A percentile compares a stretch with the other conserved stretches of the same genome.
phyloP scores from a whole-genome alignment of 2,888 invertebrate genomes.

The Apamea crenata region DNA sequence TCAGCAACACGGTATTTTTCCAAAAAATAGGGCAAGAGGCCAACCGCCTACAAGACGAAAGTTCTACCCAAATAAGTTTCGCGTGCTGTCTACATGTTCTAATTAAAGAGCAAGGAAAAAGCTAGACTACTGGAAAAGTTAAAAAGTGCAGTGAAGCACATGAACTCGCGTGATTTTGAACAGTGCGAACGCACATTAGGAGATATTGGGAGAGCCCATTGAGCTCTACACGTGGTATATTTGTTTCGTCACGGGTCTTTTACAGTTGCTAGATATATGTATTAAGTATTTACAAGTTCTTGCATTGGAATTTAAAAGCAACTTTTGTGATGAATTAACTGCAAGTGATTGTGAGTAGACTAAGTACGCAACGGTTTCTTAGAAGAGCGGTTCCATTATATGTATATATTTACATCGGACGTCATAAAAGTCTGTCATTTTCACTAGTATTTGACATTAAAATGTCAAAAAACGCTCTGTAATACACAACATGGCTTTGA shows the following conservation, averaged over 20 bases:
- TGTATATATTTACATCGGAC: not conserved
- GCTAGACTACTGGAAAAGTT: no score
- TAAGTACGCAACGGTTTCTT: not conserved
- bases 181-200: no score
- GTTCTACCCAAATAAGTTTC: constrained; percentile 43
- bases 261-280: not conserved
- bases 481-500: no score
- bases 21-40: constrained; percentile 52
- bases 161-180: not conserved
- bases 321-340: not conserved
- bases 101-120: not conserved
- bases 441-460: not conserved
- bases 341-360: not conserved
- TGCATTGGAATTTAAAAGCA: not conserved
- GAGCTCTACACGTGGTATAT: not conserved
- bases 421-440: not conserved
- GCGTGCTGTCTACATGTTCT: not conserved
- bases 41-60: constrained; percentile 52
- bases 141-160: not conserved
- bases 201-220: no score
- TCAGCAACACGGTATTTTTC: constrained; percentile 21
- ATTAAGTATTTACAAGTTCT: not conserved
- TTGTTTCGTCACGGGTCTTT: not conserved
- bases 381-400: not conserved
- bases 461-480: no score